Percentiles rank a stretch among this genome's conserved stretches.
phyloP scores from a whole-genome alignment of 2,113 vertebrate species.

The Tragelaphus imberbis region DNA sequence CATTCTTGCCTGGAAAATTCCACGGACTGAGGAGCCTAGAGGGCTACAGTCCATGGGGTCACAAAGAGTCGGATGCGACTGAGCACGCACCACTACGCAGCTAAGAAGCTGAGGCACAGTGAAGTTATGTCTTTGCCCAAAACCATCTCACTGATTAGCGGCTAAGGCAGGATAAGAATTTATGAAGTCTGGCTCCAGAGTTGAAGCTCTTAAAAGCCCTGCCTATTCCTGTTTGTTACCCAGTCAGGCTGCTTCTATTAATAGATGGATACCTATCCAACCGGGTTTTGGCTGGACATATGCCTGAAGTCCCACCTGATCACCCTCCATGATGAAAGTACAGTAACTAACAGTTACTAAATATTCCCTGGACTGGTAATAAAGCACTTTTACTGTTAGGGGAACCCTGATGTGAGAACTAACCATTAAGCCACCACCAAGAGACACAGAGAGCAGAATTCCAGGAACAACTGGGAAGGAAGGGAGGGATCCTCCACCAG shows the following conservation, averaged over 20 bases:
- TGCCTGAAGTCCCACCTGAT: neutral
- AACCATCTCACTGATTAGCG: neutral
- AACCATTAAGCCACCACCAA: neutral
- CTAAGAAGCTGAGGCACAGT: neutral
- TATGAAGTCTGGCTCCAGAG: neutral
- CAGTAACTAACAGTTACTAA: neutral
- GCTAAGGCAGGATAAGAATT: neutral
- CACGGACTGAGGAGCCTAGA: neutral
- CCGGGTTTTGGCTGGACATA: neutral
- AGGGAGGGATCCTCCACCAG: neutral
- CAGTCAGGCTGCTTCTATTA: neutral
- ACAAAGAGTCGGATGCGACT: neutral
- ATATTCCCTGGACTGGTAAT: neutral
- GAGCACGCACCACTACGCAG: fast-evolving
- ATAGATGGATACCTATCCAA: neutral
- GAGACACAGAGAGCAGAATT: neutral
- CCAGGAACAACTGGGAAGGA: neutral
- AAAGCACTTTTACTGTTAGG: neutral
- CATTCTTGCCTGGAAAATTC: neutral
- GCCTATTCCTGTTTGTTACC: neutral
- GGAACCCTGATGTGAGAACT: neutral
- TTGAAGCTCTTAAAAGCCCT: neutral
- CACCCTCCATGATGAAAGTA: neutral
- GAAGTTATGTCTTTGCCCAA: neutral
- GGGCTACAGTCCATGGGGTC: neutral